phyloP scores from a whole-genome alignment of 2,797 vertebrate genomes.

The Momotus momota region DNA sequence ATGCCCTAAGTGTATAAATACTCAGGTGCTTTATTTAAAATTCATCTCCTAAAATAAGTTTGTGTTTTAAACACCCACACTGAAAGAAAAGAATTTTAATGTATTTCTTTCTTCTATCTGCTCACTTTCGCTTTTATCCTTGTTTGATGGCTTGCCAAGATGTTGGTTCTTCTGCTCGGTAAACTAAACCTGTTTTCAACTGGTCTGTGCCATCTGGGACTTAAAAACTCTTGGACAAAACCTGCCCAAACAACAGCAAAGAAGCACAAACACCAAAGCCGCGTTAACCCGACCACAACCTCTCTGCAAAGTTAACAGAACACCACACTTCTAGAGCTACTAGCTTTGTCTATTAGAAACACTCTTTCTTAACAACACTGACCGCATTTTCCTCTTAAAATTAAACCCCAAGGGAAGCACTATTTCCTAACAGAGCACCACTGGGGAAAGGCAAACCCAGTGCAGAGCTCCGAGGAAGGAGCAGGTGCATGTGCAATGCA shows the following conservation, averaged over 20 bases:
- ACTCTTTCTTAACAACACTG: background rate
- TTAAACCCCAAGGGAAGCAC: fast-evolving
- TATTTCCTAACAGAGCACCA: fast-evolving
- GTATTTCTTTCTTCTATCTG: background rate
- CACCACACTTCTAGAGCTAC: fast-evolving
- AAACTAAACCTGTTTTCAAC: background rate
- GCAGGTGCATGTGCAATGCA: background rate
- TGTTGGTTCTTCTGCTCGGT: background rate
- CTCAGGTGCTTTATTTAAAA: background rate
- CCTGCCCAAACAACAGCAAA: background rate
- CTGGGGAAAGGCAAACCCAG: fast-evolving
- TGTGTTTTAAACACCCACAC: background rate
- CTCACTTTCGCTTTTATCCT: background rate
- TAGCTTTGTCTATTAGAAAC: background rate
- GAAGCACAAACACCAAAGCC: background rate
- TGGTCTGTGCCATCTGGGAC: background rate
- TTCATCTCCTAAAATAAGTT: background rate
- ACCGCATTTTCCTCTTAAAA: background rate
- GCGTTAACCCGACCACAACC: background rate
- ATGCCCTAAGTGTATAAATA: fast-evolving
- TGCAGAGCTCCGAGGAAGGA: fast-evolving
- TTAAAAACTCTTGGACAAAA: background rate
- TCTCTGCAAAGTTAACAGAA: background rate
- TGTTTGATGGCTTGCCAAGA: background rate
- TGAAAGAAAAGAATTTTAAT: background rate